Base-by-base conservation (phyloP, 2,888 invertebrate genomes). In the Cheilosia pagana region DNA sequence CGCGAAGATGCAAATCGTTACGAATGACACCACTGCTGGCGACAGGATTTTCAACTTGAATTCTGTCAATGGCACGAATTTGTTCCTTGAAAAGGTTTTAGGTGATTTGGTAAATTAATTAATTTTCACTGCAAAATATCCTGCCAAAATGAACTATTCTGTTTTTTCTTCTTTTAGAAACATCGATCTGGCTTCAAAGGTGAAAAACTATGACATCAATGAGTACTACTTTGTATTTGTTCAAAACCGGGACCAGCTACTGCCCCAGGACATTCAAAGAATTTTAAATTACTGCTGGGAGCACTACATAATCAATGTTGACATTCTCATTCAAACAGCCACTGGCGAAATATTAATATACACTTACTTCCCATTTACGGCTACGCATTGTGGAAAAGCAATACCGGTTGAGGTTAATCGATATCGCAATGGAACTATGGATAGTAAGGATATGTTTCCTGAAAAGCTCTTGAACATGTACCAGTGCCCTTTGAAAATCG, bases 141-240 rank as follows among this genome's bases (percentile, higher is more conserved):
- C 25, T 25, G 5, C 25, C 25, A 1, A 25, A 25, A 25, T 25
- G 3, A 25, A 25, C 25, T 25, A 23, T 23, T 2, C 5, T 25
- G 25, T 25, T 7, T 7, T 28, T 28, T 43, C 8, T 25, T 6
- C 12, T n/a, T 23, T 3, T 39, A 88, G 88, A n/a, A 88, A 89
- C 14, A 87, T 89, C 23, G 87, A 90, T 31, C 86, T 89, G 16
- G 88, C 87, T 0, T 71, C 65, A 0, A 71, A 60, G 12, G 65
- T 81, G 28, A 39, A 70, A 3, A 87, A 88, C 4, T 89, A 89
- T 53, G 88, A 90, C 65, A 87, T 87, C 68, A 88, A 88, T 4
- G 90, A 90, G 60, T 88, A 87, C 63, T 90, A 90, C 31, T 89
- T 88, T 19, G 89, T 90, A 3, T 88, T 90, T n/a, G 81, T 90